Conservation (phyloP, 2,888 invertebrate species). For the Tachina grossa region DNA sequence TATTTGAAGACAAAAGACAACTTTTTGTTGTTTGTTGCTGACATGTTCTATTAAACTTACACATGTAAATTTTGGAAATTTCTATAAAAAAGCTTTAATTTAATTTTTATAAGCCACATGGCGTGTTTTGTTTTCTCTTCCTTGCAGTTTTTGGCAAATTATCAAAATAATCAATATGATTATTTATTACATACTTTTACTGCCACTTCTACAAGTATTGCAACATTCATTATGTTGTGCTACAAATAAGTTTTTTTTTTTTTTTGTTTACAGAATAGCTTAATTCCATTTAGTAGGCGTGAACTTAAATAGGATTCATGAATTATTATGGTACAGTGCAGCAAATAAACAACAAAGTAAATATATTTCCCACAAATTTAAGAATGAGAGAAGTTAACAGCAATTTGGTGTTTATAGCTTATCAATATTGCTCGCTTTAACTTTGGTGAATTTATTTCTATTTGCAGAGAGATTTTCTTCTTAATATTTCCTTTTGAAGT, state of each 20-base stretch:
- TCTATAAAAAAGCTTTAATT: not conserved
- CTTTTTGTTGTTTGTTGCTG: conserved; percentile 35
- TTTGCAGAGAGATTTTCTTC: no score
- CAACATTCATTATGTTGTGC: conserved; percentile 15
- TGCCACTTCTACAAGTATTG: conserved; percentile 10
- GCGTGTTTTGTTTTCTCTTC: not conserved
- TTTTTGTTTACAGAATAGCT: not conserved
- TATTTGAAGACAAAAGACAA: not conserved
- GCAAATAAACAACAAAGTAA: no score
- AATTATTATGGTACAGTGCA: no score
- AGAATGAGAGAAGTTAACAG: no score
- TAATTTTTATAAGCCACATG: not conserved
- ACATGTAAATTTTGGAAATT: conserved; percentile 17
- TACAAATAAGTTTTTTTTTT: not conserved
- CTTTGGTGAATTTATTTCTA: no score
- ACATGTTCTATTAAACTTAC: conserved; percentile 7
- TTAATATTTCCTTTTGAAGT: no score
- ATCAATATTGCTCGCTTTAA: no score
- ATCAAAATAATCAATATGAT: conserved; percentile 42
- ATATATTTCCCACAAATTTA: no score
- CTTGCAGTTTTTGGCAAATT: conserved; percentile 37
- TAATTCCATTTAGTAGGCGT: not conserved
- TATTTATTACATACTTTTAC: not conserved
- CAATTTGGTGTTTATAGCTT: no score
- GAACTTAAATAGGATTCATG: not conserved